phyloP scores from a whole-genome alignment of 2,797 vertebrate genomes.

The Acanthopagrus latus region DNA sequence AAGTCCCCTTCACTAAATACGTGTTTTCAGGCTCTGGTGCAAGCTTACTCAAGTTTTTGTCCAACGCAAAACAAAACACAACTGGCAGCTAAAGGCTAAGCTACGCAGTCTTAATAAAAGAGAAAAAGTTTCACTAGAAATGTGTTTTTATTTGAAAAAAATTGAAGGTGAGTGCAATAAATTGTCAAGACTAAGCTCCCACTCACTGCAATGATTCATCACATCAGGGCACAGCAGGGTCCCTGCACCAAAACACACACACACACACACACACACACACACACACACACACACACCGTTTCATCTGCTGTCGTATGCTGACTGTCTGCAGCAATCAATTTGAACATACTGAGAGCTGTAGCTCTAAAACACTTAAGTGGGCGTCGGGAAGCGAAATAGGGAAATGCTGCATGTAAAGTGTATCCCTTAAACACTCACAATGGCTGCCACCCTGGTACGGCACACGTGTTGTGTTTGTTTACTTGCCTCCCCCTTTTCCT shows the following conservation, averaged over 20 bases:
- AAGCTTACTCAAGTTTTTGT: background rate
- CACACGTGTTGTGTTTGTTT: background rate
- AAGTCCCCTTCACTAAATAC: no score
- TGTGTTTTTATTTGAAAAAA: background rate
- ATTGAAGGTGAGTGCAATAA: background rate
- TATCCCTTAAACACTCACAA: background rate
- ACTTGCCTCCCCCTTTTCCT: background rate
- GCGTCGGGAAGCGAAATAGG: background rate
- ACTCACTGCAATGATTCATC: conserved; percentile 3
- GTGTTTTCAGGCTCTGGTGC: no score
- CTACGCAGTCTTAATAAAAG: background rate
- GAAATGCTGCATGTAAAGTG: background rate
- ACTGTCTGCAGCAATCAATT: background rate
- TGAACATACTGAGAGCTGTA: background rate
- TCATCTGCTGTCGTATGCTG: background rate
- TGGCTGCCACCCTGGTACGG: background rate
- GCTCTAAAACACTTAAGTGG: background rate
- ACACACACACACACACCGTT: background rate
- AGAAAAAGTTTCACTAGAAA: background rate
- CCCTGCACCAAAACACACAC: background rate
- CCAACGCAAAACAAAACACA: background rate
- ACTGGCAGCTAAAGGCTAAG: background rate
- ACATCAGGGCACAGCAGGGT: background rate
- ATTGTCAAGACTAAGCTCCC: conserved; percentile 1
- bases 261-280: no score